Conservation (phyloP, 2,113 vertebrate species). For the Ceyx cyanopectus region DNA sequence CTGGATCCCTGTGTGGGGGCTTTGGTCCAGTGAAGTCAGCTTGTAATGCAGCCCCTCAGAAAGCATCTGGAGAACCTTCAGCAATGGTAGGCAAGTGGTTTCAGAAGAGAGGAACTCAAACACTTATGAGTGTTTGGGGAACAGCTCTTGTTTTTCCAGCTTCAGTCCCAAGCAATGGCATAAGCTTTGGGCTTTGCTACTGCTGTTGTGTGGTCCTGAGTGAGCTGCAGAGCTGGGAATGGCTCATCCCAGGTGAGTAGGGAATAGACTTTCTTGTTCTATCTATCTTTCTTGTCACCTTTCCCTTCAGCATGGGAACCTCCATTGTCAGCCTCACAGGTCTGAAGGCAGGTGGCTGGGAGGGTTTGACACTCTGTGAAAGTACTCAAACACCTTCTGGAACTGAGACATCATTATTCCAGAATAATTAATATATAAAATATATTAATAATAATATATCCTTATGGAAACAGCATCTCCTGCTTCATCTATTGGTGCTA, state of each 20-base stretch:
- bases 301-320: not conserved
- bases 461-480: not conserved
- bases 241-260: not conserved
- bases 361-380: not conserved
- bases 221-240: not conserved
- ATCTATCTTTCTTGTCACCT: not conserved
- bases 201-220: not conserved
- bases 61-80: not conserved
- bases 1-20: not conserved
- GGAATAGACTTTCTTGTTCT: not conserved
- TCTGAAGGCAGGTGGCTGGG: rapidly evolving
- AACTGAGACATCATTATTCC: not conserved
- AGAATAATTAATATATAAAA: not conserved
- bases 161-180: not conserved
- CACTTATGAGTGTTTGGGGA: too few species aligned
- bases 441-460: too few species aligned
- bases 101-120: not conserved
- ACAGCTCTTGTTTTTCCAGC: not conserved
- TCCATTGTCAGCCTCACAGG: not conserved
- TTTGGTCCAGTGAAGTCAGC: not conserved
- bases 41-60: not conserved
- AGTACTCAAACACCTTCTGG: not conserved
- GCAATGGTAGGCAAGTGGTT: not conserved
- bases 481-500: not conserved
- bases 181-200: not conserved